These are phyloP conservation scores for Ochropleura leucogaster DNA, from an alignment of 2,888 invertebrate genomes.

Conservation along the genomic window DNA sequence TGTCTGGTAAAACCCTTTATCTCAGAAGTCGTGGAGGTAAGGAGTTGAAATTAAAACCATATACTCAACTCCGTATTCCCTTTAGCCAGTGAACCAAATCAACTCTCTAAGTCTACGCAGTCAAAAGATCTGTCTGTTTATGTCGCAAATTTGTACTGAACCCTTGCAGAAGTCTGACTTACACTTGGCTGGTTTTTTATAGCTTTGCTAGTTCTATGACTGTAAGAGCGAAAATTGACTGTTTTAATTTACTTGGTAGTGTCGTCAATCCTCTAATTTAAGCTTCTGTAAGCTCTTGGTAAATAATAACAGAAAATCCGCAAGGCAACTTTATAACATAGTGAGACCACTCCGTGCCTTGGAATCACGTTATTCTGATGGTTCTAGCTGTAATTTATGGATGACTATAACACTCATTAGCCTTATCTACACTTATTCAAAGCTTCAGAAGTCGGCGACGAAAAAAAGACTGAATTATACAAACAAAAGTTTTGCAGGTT, in stretches of 20 bases:
- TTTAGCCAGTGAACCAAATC: no score
- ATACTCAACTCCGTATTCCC: no score
- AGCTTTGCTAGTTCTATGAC: not conserved
- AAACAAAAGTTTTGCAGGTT: no score
- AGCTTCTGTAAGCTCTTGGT: not conserved
- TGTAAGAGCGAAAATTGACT: not conserved
- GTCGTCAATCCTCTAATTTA: not conserved
- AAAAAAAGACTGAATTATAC: no score
- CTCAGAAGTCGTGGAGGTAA: no score
- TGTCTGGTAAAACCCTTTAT: no score
- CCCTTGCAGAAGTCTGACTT: no score
- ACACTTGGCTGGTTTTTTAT: not conserved
- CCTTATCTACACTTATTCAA: not conserved
- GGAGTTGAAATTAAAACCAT: no score
- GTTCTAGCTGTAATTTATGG: not conserved
- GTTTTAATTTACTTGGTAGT: not conserved
- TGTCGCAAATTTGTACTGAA: no score
- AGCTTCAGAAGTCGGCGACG: not conserved
- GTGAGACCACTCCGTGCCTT: not conserved
- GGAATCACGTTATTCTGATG: not conserved
- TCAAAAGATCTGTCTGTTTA: no score
- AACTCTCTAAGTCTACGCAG: no score
- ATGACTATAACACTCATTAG: not conserved
- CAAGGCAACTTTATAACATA: not conserved
- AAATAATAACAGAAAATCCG: not conserved